Evolutionary conservation across 2,888 invertebrate species (phyloP).

Genomic region (Escarpia spicata): DNA sequence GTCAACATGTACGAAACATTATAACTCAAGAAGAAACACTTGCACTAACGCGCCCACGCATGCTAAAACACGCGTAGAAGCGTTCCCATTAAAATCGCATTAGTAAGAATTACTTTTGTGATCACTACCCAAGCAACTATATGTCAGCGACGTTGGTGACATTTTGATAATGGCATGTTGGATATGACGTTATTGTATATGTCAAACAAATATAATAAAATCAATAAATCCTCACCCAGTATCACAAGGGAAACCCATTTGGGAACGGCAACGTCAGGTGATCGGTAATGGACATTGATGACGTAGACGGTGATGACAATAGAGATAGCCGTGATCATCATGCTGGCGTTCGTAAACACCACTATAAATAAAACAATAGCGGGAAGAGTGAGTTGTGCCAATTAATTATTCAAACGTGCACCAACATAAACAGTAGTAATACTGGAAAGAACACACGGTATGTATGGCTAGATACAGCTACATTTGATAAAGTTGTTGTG

Average conservation of each 20-base stretch:
- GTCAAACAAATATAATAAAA: background rate
- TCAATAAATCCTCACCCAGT: background rate
- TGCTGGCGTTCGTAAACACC: background rate
- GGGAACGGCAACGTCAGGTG: background rate
- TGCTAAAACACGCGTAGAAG: too few species aligned
- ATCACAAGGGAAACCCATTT: background rate
- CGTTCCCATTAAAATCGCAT: too few species aligned
- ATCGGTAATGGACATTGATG: background rate
- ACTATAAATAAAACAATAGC: background rate
- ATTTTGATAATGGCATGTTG: background rate
- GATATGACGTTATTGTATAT: background rate
- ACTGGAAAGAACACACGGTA: background rate
- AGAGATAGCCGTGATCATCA: slow-evolving; percentile 1
- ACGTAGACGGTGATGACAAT: background rate
- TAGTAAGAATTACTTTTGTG: too few species aligned
- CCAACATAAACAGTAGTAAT: background rate
- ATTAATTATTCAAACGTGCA: background rate
- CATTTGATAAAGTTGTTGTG: too few species aligned
- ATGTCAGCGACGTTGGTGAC: background rate
- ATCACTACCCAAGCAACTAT: too few species aligned
- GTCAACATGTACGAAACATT: too few species aligned
- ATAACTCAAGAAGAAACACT: too few species aligned
- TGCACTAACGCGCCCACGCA: too few species aligned
- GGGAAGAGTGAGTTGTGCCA: background rate
- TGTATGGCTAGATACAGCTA: too few species aligned